Base-by-base conservation (phyloP, 2,797 vertebrate species). In the Tachyglossus aculeatus region DNA sequence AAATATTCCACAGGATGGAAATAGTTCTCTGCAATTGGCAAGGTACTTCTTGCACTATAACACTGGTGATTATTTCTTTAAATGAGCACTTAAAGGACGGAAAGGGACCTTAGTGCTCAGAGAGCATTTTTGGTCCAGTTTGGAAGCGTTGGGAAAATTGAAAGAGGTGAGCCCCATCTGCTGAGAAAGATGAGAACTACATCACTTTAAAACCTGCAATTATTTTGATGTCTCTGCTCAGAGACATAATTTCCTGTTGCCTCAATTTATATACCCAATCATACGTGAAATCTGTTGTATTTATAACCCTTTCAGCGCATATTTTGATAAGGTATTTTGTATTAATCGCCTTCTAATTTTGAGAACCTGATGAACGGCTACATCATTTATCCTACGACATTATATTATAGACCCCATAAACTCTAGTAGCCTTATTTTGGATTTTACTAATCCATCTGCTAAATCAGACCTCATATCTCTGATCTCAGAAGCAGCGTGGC, bases 101-200 rank as follows among this genome's bases (percentile, higher is more conserved):
- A 36, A 50, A 32, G 40, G 69, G 36, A 57, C 56, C 40, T 64
- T 62, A 39, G 21, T 12, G 27, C 29, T 59, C 53, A 74, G 33
- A 59, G n/a, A 34, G 52, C 61, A 33, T 32, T n/a, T 62, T 69
- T 36, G 34, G 50, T 64, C 47, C 34, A 58, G 6, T 4, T 16
- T 47, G 3, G 41, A 52, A 45, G 60, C 32, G 39, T 54, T 11
- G 10, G 69, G 33, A 61, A 58, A 78, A 51, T 48, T 55, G 67
- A 74, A 70, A 81, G 53, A 2, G 64, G 47, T 51, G 32, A 81
- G 60, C 84, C 38, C 84, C 90, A 81, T 71, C 90, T 90, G 73
- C 73, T 86, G 91, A 50, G 52, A 2, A 70, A 29, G 22, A 16
- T 9, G 38, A 64, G 40, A 74, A 70, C 48, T 77, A 56, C 86